These are phyloP conservation scores for Thomomys bottae DNA, from an alignment of 2,113 vertebrate species.

Conservation along the genomic window DNA sequence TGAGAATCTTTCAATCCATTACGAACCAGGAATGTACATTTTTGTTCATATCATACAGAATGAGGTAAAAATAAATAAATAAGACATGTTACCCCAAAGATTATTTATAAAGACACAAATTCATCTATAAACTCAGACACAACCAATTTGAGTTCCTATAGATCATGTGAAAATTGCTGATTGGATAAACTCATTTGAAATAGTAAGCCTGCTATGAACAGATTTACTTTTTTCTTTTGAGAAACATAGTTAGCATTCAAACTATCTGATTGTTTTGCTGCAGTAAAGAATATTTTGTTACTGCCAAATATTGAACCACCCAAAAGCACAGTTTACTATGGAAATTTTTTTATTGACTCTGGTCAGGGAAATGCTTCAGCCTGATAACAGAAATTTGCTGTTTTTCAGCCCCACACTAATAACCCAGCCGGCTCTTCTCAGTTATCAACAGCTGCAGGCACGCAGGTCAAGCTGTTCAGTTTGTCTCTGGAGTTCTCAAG, in stretches of 20 bases:
- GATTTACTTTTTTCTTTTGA: conserved; percentile 43
- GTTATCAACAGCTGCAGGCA: conserved; percentile 12
- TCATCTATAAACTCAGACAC: conserved; percentile 28
- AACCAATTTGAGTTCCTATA: background rate
- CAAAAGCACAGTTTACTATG: conserved; percentile 54
- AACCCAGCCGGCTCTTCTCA: background rate
- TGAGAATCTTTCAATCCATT: background rate
- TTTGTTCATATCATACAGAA: background rate
- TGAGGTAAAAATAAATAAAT: background rate
- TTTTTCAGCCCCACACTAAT: background rate
- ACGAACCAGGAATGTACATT: background rate
- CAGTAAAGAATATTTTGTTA: conserved; percentile 25
- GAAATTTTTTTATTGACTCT: conserved; percentile 53
- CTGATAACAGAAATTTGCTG: background rate
- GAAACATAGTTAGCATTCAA: conserved; percentile 53
- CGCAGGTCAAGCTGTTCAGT: background rate
- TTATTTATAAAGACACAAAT: background rate
- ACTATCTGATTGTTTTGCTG: conserved; percentile 46
- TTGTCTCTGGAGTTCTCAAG: background rate
- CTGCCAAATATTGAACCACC: background rate
- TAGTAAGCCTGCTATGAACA: conserved; percentile 12
- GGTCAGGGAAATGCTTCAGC: background rate
- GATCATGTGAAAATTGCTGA: conserved; percentile 37
- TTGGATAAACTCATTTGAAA: conserved; percentile 35
- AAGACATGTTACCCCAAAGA: background rate